phyloP scores from a whole-genome alignment of 2,797 vertebrate genomes.

The Scomberomorus guttatus region DNA sequence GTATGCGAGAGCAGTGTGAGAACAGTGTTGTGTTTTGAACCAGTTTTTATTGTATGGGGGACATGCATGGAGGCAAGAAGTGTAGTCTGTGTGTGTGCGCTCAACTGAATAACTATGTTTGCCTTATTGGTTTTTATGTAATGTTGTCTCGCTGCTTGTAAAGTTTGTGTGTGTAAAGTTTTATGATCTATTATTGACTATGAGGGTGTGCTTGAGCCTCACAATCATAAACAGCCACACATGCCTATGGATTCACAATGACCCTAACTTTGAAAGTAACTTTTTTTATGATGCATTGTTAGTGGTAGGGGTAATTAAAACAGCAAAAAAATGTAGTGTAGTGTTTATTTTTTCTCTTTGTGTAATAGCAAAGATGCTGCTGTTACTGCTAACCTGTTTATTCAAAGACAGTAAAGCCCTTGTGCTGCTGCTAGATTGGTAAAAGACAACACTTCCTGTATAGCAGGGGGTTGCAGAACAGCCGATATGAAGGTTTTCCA shows the following conservation, averaged over 20 bases:
- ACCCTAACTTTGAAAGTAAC: not conserved
- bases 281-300: not conserved
- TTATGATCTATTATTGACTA: conserved; percentile 25
- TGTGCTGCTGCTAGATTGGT: not conserved
- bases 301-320: not conserved
- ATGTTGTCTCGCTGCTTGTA: conserved; percentile 9
- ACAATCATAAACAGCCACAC: conserved; percentile 1
- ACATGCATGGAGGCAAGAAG: not conserved
- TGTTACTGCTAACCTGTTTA: not conserved
- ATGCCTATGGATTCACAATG: not conserved
- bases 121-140: conserved; percentile 5
- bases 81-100: not conserved
- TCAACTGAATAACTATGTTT: not conserved
- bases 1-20: not conserved
- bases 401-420: not conserved
- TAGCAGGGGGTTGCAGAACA: not conserved
- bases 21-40: not conserved
- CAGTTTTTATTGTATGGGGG: not conserved
- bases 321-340: not conserved
- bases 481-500: not conserved
- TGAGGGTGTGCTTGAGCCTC: not conserved
- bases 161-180: conserved; percentile 20
- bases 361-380: not conserved
- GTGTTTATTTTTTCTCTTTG: not conserved
- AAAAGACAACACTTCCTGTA: not conserved